Base-by-base conservation (phyloP, 1,140 invertebrate species). In the Spodoptera litura region DNA sequence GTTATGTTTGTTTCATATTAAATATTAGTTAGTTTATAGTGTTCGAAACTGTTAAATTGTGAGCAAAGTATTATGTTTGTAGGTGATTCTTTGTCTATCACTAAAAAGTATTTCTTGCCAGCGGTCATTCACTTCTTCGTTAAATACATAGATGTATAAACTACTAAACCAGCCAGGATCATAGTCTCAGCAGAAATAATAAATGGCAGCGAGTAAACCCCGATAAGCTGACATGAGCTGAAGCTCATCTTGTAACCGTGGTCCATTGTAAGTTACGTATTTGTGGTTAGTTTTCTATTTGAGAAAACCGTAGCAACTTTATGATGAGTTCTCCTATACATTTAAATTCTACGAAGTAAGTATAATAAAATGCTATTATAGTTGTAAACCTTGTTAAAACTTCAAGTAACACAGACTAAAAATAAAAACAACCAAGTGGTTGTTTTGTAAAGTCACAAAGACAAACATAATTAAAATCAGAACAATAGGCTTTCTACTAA, bases 151-250 rank as follows among this genome's bases (percentile, higher is more conserved):
- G n/a, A 64, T 20, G n/a, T 64, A 15, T 20, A 49, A 44, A 64
- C 38, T 15, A 4, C 35, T 44, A 44, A 64, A 49, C n/a, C 38
- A 64, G 61, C 8, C 38, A 61, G 61, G 61, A 64, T 64, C 61
- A 64, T 20, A 52, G 49, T 68, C 20, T 68, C 38, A 15, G 38
- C 27, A 27, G 71, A 73, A 73, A 73, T 73, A 73, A 73, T 73
- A 73, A 51, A 73, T 59, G 71, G 55, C 31, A 20, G 35, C n/a
- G 3, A 59, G 56, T 73, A 73, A 73, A 35, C 44, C 56, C 20
- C 27, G 71, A 59, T 73, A 51, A 73, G 71, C 71, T 58, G 56
- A 59, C 55, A 56, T 59, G 38, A 59, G 55, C 71, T 44, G 4
- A 20, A n/a, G 20, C 71, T 73, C 56, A 59, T 59, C 71, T 49